Evolutionary conservation across 2,888 invertebrate genomes (phyloP), one percentile per base, ranked within the genome.

Genomic region (Celastrina argiolus): DNA sequence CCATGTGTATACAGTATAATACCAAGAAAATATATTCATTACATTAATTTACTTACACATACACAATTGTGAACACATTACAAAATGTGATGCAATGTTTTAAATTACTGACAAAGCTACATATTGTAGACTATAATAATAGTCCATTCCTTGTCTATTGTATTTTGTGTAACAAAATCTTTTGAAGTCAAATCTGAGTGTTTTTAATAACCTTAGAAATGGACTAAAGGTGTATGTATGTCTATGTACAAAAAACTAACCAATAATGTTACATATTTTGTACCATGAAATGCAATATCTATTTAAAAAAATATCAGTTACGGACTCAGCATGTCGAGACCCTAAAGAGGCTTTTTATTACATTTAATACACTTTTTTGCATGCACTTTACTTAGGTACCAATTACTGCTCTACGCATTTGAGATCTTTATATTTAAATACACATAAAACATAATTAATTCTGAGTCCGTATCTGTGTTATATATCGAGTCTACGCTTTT

Each of bases 281-380:
- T 88, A 88, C 88, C 85, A 78, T 78, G 81, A 85, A 87, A 87
- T 85, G 82, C 84, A 82, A 83, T 74, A 70, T 75, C 74, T 75
- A 74, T 73, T 74, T 71, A 73, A 73, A 71, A 67, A 68, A 67
- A 69, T 70, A 63, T 67, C 68, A 61, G 69, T 22, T 26, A 26
- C 22, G 12, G 14, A 51, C 51, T 4, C 51, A 22, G 51, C 51
- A 26, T 12, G 5, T 26, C 2, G 22, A 51, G 5, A 22, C 22
- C 51, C 51, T 51, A 51, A 14, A 51, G 12, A 51, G 51, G 14
- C 22, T 41, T 41, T n/a, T n/a, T 41, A 4, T 41, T n/a, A 41
- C n/a, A 41, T 41, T n/a, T 5, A 16, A 41, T n/a, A 41, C 41
- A n/a, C 26, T 51, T 45, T 42, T 45, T 18, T 2, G 45, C 45